A percentile compares a stretch with the other conserved stretches of the same genome.
phyloP scores from a whole-genome alignment of 2,797 vertebrate species.

The Pipistrellus pygmaeus region DNA sequence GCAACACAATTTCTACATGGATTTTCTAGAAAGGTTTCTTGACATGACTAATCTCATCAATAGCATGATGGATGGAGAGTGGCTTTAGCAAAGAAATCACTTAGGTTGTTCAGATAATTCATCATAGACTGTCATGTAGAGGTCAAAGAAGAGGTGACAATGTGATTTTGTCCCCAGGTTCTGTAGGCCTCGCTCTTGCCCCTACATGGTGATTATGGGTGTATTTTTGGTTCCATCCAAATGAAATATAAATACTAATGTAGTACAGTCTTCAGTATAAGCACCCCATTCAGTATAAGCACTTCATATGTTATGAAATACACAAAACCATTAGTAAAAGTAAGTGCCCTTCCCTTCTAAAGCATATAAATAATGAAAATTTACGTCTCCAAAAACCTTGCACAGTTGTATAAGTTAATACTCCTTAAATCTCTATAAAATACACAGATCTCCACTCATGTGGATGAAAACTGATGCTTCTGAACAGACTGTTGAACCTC shows the following conservation, averaged over 20 bases:
- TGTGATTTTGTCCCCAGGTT: neutral
- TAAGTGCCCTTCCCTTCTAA: neutral
- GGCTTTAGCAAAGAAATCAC: neutral
- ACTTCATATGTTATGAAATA: neutral
- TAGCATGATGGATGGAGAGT: neutral
- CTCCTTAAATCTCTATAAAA: conserved; percentile 3
- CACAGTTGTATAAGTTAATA: neutral
- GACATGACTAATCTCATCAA: neutral
- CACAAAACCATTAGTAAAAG: neutral
- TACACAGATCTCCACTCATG: neutral
- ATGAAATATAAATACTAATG: no score
- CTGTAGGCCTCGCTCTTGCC: neutral
- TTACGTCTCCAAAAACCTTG: neutral
- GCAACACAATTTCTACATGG: neutral
- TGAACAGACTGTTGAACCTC: no score
- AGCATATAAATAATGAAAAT: neutral
- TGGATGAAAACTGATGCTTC: neutral
- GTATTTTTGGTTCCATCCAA: neutral
- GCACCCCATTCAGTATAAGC: neutral
- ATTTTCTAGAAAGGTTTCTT: neutral
- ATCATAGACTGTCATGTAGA: neutral
- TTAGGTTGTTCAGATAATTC: neutral
- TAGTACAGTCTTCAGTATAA: neutral
- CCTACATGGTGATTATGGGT: neutral
- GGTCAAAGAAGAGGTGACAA: neutral